These are phyloP conservation scores for Bicyclus anynana DNA, from an alignment of 1,140 invertebrate genomes.

Conservation along the genomic window DNA sequence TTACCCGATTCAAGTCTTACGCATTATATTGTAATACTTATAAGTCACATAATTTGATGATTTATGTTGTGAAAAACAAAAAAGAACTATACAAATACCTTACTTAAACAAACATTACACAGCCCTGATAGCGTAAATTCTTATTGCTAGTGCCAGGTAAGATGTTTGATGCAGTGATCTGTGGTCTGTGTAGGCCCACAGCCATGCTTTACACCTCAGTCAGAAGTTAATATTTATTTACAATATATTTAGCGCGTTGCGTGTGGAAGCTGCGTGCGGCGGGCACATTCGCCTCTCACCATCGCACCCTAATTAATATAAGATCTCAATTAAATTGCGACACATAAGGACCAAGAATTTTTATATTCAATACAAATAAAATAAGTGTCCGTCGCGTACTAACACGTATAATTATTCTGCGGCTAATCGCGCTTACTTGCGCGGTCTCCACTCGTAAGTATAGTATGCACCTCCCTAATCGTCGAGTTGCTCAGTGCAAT, in stretches of 20 bases:
- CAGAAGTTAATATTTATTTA: slow-evolving; percentile 45
- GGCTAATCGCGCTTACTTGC: not conserved
- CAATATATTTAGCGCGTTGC: slow-evolving; percentile 42
- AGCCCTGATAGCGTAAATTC: no score
- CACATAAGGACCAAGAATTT: slow-evolving; percentile 61
- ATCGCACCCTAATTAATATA: slow-evolving; percentile 66
- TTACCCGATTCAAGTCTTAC: no score
- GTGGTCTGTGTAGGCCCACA: not conserved
- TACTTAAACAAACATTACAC: no score
- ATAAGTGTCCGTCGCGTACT: not conserved
- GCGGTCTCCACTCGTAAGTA: no score
- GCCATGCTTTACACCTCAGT: slow-evolving; percentile 24
- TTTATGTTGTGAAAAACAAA: no score
- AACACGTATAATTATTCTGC: not conserved
- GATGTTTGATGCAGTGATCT: no score
- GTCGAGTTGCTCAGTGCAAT: no score
- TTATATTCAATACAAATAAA: slow-evolving; percentile 27
- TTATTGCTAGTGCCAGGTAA: no score
- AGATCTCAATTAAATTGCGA: slow-evolving; percentile 75
- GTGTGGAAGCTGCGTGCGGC: slow-evolving; percentile 64
- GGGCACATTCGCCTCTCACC: slow-evolving; percentile 60
- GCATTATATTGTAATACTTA: no score
- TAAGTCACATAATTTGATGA: no score
- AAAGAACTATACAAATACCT: no score
- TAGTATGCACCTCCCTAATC: no score